Evolutionary conservation across 2,888 invertebrate species (phyloP).

Genomic region (Macrophya annulata): DNA sequence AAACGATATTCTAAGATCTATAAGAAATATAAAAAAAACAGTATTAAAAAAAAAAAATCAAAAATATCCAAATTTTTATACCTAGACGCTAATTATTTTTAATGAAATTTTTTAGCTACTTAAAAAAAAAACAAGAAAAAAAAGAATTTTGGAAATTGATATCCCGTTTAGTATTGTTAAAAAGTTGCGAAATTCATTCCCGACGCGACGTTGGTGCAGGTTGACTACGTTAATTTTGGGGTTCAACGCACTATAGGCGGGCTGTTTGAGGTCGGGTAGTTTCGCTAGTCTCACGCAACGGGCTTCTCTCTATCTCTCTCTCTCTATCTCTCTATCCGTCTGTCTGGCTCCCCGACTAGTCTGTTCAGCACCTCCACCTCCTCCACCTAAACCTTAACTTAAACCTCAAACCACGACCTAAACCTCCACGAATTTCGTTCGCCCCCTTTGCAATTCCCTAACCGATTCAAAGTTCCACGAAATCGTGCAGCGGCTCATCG

Average conservation of each 20-base stretch:
- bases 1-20: no score
- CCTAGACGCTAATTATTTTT: no score
- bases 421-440: slow-evolving; percentile 28
- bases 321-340: slow-evolving; percentile 43
- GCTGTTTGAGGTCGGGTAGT: slow-evolving; percentile 60
- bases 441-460: slow-evolving; percentile 28
- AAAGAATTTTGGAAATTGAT: no score
- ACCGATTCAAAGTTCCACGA: slow-evolving; percentile 46
- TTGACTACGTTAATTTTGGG: slow-evolving; percentile 70
- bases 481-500: slow-evolving; percentile 30
- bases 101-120: no score
- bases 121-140: no score
- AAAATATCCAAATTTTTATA: no score
- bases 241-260: slow-evolving; percentile 69
- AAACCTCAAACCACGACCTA: neutral
- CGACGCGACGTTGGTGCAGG: slow-evolving; percentile 53
- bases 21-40: no score
- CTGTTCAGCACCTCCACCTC: slow-evolving; percentile 48
- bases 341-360: slow-evolving; percentile 46
- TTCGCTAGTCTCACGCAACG: slow-evolving; percentile 67
- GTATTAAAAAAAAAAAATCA: no score
- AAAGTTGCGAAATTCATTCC: slow-evolving; percentile 48
- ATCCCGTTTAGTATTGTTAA: neutral
- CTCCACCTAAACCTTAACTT: neutral
- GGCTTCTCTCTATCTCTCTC: slow-evolving; percentile 56